phyloP scores from a whole-genome alignment of 2,113 vertebrate species.

The Ahaetulla prasina region DNA sequence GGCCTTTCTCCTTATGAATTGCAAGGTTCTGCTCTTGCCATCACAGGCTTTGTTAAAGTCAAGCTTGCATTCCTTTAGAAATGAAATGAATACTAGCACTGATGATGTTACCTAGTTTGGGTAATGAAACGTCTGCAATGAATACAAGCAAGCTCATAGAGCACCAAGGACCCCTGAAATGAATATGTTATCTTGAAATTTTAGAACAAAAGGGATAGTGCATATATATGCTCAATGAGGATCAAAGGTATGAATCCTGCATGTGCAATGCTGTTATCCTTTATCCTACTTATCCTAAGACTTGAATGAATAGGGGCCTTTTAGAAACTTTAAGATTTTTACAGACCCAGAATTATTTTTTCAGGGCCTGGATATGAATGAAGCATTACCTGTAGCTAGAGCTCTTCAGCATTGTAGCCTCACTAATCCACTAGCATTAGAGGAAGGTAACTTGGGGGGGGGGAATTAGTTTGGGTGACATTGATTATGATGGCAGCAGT shows the following conservation, averaged over 20 bases:
- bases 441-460: neutral
- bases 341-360: neutral
- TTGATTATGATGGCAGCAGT: neutral
- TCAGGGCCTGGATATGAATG: neutral
- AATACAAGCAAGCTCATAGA: neutral
- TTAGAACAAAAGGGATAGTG: neutral
- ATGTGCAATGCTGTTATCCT: neutral
- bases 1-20: neutral
- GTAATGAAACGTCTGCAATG: neutral
- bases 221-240: neutral
- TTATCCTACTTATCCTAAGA: neutral
- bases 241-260: neutral
- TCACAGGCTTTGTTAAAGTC: neutral
- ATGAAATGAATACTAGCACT: neutral
- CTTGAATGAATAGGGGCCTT: neutral
- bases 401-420: neutral
- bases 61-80: neutral
- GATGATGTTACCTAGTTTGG: neutral
- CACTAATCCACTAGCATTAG: neutral
- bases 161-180: neutral
- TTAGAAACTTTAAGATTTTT: neutral
- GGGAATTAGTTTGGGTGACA: neutral
- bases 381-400: neutral
- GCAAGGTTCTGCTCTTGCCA: neutral
- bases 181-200: neutral